Evolutionary conservation across 2,888 invertebrate genomes (phyloP).

Genomic region (Trimorus sp.): DNA sequence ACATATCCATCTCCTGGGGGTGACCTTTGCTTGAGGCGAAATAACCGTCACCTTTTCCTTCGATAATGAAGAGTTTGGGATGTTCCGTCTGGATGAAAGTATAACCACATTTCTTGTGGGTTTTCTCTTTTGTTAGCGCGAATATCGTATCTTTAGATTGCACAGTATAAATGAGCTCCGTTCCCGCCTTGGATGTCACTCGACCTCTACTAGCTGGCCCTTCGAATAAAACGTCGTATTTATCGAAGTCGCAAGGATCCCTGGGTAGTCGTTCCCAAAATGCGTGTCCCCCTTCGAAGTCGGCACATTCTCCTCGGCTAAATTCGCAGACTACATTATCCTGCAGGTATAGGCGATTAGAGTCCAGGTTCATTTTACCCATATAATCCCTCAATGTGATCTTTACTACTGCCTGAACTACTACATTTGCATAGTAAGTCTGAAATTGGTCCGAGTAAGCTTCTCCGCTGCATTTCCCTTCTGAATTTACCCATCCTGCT

Average conservation of each 20-base stretch:
- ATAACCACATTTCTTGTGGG: background rate
- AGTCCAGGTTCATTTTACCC: slow-evolving; percentile 30
- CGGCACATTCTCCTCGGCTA: slow-evolving; percentile 28
- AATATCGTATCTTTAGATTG: background rate
- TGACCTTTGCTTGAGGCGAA: too few species aligned
- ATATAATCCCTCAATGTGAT: slow-evolving; percentile 23
- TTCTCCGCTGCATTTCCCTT: slow-evolving; percentile 57
- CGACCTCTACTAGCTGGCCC: too few species aligned
- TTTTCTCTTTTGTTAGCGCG: slow-evolving; percentile 1
- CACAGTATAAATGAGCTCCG: background rate
- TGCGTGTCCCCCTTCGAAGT: slow-evolving; percentile 48
- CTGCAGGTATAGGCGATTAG: slow-evolving; percentile 35
- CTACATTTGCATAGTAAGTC: slow-evolving; percentile 57
- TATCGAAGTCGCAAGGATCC: background rate
- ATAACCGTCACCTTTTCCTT: background rate
- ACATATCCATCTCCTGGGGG: slow-evolving; percentile 2
- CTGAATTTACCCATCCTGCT: slow-evolving; percentile 16
- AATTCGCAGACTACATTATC: slow-evolving; percentile 34
- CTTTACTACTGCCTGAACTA: slow-evolving; percentile 48
- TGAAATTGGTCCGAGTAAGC: slow-evolving; percentile 64
- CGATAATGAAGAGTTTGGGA: background rate
- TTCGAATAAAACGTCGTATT: too few species aligned
- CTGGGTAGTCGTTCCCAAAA: slow-evolving; percentile 37
- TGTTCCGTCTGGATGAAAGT: slow-evolving; percentile 1
- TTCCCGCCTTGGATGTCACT: too few species aligned